A percentile compares a stretch with the other conserved stretches of the same genome.
These are phyloP conservation scores for Amiota mariae DNA, from an alignment of 2,888 invertebrate species.

Conservation along the genomic window DNA sequence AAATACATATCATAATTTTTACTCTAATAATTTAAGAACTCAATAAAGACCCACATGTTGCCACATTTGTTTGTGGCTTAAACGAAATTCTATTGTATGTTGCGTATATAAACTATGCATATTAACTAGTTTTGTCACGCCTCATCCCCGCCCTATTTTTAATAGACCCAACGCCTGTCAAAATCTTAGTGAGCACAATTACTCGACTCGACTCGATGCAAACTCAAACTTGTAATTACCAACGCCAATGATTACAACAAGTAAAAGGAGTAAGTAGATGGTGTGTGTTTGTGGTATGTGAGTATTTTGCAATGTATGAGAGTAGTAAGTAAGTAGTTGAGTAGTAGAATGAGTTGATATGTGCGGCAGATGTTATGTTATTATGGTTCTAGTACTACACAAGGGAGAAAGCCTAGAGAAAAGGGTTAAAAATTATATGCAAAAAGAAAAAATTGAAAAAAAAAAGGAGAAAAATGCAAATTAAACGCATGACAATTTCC, in stretches of 20 bases:
- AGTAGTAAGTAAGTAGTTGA: neutral
- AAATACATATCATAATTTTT: too few relatives aligned
- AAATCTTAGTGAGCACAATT: conserved; percentile 55
- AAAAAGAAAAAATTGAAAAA: neutral
- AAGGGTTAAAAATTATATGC: neutral
- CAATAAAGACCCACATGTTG: conserved; percentile 56
- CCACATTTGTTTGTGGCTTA: conserved; percentile 48
- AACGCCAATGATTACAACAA: neutral
- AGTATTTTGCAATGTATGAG: neutral
- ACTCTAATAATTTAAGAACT: too few relatives aligned
- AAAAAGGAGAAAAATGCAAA: conserved; percentile 53
- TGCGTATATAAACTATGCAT: conserved; percentile 53
- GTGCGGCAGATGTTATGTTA: conserved; percentile 55
- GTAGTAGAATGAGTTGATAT: neutral
- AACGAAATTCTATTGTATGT: neutral
- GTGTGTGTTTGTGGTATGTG: conserved; percentile 23
- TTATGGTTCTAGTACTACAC: neutral
- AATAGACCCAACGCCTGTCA: conserved; percentile 42
- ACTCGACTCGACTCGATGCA: conserved; percentile 26
- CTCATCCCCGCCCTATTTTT: conserved; percentile 26
- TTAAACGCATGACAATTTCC: conserved; percentile 53
- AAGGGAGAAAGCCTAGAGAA: neutral
- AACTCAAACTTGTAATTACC: conserved; percentile 52
- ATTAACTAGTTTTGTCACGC: conserved; percentile 45
- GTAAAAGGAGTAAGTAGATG: conserved; percentile 41